Evolutionary conservation across 1,140 invertebrate species (phyloP).

Genomic region (Drosophila teissieri): DNA sequence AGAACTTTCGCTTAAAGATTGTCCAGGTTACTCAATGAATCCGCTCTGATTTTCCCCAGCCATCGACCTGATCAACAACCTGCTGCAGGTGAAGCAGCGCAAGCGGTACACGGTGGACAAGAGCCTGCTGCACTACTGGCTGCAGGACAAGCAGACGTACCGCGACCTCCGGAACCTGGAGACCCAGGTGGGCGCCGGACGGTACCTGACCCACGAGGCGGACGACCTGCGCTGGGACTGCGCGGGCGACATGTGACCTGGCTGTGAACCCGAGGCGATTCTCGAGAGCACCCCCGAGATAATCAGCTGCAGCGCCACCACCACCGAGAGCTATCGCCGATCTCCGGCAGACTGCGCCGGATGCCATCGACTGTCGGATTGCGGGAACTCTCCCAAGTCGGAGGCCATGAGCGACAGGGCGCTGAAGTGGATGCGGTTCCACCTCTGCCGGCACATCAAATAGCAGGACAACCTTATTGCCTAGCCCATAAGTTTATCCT

Average conservation of each 20-base stretch:
- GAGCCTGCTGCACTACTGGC: conserved; percentile 96
- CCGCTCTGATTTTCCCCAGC: conserved; percentile 88
- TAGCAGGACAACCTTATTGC: conserved; percentile 48
- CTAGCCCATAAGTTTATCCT: conserved; percentile 45
- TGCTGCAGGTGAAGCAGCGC: conserved; percentile 99
- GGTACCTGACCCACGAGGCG: conserved; percentile 98
- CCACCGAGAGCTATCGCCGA: conserved; percentile 56
- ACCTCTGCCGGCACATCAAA: conserved; percentile 82
- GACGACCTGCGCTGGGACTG: conserved; percentile 96
- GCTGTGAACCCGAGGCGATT: conserved; percentile 6
- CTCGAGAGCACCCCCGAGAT: conserved; percentile 14
- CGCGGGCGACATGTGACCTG: conserved; percentile 84
- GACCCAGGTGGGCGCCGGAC: conserved; percentile 89
- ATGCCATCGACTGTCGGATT: conserved; percentile 71
- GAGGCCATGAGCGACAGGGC: conserved; percentile 82
- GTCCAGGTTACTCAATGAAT: background rate
- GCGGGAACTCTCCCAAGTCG: conserved; percentile 63
- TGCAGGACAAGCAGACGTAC: conserved; percentile 98
- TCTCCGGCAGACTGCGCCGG: conserved; percentile 58
- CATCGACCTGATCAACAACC: conserved; percentile 98
- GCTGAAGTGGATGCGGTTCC: conserved; percentile 81
- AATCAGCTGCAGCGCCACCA: conserved; percentile 14
- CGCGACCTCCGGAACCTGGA: conserved; percentile 96
- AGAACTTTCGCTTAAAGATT: background rate
- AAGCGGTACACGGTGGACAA: conserved; percentile 99